phyloP scores from a whole-genome alignment of 2,888 invertebrate genomes.

The Operophtera brumata region DNA sequence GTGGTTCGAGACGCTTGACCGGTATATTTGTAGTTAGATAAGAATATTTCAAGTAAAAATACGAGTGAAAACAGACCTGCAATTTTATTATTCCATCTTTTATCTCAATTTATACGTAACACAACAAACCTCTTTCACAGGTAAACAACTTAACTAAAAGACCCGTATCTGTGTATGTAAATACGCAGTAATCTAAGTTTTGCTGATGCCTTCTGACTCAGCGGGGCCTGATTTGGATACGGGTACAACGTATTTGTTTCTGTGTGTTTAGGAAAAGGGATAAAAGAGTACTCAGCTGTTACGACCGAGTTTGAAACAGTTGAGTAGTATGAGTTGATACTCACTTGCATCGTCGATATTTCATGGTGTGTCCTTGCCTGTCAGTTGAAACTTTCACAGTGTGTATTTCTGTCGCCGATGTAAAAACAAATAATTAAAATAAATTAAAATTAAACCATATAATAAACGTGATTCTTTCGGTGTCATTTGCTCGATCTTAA shows the following conservation, averaged over 20 bases:
- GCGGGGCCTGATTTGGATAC: constrained; percentile 6
- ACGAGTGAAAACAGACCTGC: not conserved
- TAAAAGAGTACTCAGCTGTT: not conserved
- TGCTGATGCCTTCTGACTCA: constrained; percentile 9
- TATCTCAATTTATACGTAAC: not conserved
- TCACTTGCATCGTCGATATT: no score
- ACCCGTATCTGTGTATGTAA: constrained; percentile 18
- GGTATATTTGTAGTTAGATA: no score
- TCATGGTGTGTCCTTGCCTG: no score
- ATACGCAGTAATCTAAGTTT: constrained; percentile 4
- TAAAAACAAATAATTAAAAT: no score
- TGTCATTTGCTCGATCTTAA: no score
- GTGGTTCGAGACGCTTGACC: no score
- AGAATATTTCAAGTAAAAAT: no score
- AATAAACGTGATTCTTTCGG: no score
- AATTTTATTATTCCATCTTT: not conserved
- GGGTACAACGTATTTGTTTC: constrained; percentile 4
- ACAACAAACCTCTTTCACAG: not conserved
- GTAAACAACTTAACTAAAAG: constrained; percentile 7
- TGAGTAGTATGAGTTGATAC: no score
- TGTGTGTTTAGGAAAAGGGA: constrained; percentile 1
- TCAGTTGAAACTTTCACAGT: no score
- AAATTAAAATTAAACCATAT: no score
- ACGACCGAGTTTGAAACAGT: not conserved
- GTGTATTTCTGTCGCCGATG: no score